Percentiles rank a stretch among this genome's conserved stretches.
These are phyloP conservation scores for Elaeidobius kamerunicus DNA, from an alignment of 2,888 invertebrate species.

Conservation along the genomic window DNA sequence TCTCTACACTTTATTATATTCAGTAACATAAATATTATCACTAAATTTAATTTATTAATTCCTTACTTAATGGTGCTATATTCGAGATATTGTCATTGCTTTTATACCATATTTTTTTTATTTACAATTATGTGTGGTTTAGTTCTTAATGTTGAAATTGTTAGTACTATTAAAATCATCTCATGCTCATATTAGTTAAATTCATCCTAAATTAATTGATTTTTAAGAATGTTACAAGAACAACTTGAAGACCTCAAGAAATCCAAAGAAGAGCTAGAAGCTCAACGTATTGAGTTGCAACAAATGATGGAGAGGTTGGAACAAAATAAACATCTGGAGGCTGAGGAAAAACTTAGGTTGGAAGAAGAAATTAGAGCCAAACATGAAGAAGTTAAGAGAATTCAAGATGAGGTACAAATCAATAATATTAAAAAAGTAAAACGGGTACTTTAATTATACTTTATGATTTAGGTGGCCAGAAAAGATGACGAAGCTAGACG, in stretches of 20 bases:
- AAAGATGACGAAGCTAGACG: constrained; percentile 44
- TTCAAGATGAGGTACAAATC: constrained; percentile 39
- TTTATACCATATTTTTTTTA: no score
- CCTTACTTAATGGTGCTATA: no score
- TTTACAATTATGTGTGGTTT: no score
- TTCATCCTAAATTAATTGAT: no score
- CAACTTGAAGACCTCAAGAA: constrained; percentile 84
- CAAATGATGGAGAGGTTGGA: constrained; percentile 89
- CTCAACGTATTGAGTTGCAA: constrained; percentile 78
- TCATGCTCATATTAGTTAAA: no score
- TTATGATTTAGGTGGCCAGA: constrained; percentile 31
- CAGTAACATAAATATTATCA: no score
- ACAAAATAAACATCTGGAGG: constrained; percentile 88
- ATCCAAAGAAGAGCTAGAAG: constrained; percentile 85
- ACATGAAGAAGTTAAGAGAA: constrained; percentile 55
- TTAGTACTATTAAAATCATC: no score
- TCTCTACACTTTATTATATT: no score
- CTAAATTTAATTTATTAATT: no score
- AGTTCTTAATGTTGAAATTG: no score
- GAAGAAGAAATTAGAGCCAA: constrained; percentile 85
- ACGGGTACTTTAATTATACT: neutral
- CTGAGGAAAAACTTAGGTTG: constrained; percentile 72
- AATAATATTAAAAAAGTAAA: neutral
- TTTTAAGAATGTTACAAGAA: constrained; percentile 68
- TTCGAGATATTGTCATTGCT: no score